Conservation (phyloP, 2,888 invertebrate genomes). For the Neoascia interrupta region DNA sequence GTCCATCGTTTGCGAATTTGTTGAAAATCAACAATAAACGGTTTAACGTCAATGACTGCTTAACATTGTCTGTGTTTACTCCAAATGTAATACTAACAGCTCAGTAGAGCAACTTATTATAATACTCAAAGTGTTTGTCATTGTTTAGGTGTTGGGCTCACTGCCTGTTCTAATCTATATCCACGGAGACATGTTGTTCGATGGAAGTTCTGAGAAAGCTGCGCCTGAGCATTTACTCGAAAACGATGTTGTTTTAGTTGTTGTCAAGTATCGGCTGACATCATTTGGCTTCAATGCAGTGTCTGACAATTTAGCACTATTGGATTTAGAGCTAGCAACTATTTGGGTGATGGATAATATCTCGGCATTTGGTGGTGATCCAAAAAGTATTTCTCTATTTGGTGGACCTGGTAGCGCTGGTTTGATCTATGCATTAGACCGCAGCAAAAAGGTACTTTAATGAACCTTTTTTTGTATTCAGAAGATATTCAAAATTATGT, state of each 20-base stretch:
- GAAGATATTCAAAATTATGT: no score
- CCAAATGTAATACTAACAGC: slow-evolving; percentile 75
- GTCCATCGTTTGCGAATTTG: slow-evolving; percentile 77
- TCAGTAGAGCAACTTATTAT: no score
- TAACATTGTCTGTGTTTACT: slow-evolving; percentile 75
- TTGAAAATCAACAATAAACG: slow-evolving; percentile 71
- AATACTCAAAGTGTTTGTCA: no score
- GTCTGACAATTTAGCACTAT: slow-evolving; percentile 81
- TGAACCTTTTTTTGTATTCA: no score
- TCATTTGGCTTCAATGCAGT: slow-evolving; percentile 81
- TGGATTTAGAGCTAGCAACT: slow-evolving; percentile 81
- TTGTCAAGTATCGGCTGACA: slow-evolving; percentile 79
- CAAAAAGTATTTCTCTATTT: slow-evolving; percentile 80
- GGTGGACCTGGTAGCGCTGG: slow-evolving; percentile 82
- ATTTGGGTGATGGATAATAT: slow-evolving; percentile 77
- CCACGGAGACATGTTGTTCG: slow-evolving; percentile 79
- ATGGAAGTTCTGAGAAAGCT: slow-evolving; percentile 78
- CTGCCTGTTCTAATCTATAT: slow-evolving; percentile 79
- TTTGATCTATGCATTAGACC: slow-evolving; percentile 79
- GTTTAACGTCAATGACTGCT: slow-evolving; percentile 76
- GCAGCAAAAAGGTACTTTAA: slow-evolving; percentile 79
- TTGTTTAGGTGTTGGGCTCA: slow-evolving; percentile 40
- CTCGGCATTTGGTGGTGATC: slow-evolving; percentile 81
- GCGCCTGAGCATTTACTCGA: slow-evolving; percentile 79
- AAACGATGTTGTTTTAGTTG: slow-evolving; percentile 80